These are phyloP conservation scores for Montipora efflorescens DNA, from an alignment of 64 coral and sea anemone genomes.

Conservation along the genomic window DNA sequence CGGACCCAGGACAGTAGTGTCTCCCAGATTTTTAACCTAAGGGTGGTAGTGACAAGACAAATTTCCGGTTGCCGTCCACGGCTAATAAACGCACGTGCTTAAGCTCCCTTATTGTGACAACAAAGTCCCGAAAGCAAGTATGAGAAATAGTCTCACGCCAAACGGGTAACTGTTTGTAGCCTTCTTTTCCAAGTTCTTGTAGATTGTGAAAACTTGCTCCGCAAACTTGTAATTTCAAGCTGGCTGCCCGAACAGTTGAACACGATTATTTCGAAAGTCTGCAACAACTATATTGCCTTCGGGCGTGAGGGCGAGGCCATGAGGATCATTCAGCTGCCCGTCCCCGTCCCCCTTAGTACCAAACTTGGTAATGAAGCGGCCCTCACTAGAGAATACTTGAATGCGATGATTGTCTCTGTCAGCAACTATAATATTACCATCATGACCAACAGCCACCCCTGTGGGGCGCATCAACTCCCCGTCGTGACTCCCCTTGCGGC, in stretches of 20 bases:
- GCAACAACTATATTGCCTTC: slow-evolving; percentile 96
- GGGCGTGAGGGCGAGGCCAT: slow-evolving; percentile 90
- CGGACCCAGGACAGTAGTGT: no score
- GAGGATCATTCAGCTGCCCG: slow-evolving; percentile 96
- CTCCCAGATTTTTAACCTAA: no score
- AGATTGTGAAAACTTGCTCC: neutral
- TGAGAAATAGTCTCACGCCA: neutral
- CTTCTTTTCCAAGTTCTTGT: neutral
- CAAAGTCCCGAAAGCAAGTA: no score
- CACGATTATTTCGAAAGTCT: slow-evolving; percentile 97
- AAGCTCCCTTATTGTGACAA: no score
- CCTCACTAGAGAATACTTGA: slow-evolving; percentile 94
- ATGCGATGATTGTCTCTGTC: slow-evolving; percentile 99
- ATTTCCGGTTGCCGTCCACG: no score
- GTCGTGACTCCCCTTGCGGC: slow-evolving; percentile 90
- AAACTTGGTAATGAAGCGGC: slow-evolving; percentile 95
- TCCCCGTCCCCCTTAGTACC: slow-evolving; percentile 98
- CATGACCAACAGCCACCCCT: slow-evolving; percentile 91
- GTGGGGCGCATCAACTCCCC: slow-evolving; percentile 95
- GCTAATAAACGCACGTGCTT: no score
- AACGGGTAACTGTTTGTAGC: neutral
- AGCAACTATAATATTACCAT: slow-evolving; percentile 96
- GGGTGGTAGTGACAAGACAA: no score
- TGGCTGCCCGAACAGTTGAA: slow-evolving; percentile 81
- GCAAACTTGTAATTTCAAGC: slow-evolving; percentile 1